These are phyloP conservation scores for Thecophora atra DNA, from an alignment of 2,888 invertebrate species.

Conservation along the genomic window DNA sequence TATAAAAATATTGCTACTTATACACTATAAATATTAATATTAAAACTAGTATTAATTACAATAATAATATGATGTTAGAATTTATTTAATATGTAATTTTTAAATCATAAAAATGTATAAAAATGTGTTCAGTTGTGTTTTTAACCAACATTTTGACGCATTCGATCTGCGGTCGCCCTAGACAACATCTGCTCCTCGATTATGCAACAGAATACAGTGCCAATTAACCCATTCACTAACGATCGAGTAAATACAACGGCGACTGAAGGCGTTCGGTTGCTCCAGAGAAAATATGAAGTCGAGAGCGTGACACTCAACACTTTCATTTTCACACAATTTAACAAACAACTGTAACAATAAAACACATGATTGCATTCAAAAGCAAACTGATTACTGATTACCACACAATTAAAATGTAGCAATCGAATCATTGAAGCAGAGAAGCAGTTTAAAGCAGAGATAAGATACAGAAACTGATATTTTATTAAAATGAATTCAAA, in stretches of 20 bases:
- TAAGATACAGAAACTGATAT: slow-evolving; percentile 1
- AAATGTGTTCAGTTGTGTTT: too few relatives aligned
- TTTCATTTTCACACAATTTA: slow-evolving; percentile 54
- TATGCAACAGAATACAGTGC: slow-evolving; percentile 18
- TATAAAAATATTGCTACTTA: too few relatives aligned
- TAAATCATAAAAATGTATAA: too few relatives aligned
- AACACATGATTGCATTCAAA: slow-evolving; percentile 8
- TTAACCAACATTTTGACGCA: too few relatives aligned
- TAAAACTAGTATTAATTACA: too few relatives aligned
- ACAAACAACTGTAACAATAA: slow-evolving; percentile 26
- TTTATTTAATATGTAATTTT: too few relatives aligned
- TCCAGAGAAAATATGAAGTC: neutral
- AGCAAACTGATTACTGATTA: slow-evolving; percentile 42
- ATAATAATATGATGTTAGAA: too few relatives aligned
- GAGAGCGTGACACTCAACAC: slow-evolving; percentile 43
- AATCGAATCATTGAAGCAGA: slow-evolving; percentile 12
- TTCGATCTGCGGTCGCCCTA: neutral
- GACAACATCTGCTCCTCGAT: slow-evolving; percentile 2
- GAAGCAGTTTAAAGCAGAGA: neutral
- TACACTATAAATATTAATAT: too few relatives aligned
- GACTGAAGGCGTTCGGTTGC: neutral
- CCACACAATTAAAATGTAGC: slow-evolving; percentile 39
- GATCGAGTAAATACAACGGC: neutral
- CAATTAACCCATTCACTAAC: slow-evolving; percentile 12
- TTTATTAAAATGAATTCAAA: slow-evolving; percentile 4